Base-by-base conservation (phyloP, 2,797 vertebrate genomes). In the Lepilemur septentrionalis region DNA sequence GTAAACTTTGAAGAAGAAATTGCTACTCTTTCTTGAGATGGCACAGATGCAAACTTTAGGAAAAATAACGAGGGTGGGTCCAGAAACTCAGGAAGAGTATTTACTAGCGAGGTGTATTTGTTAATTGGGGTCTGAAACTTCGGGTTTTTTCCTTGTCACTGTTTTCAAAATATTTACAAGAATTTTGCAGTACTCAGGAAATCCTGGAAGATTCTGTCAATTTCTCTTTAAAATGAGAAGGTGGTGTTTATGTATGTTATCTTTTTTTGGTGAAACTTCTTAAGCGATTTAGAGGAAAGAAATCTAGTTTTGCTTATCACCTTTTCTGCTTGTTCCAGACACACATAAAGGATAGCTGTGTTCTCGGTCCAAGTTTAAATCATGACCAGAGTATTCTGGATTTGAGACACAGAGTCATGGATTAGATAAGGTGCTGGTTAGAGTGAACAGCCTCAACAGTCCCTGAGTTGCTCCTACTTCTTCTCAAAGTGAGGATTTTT, bases 181-280 rank as follows among this genome's bases (percentile, higher is more conserved):
- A 50, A 61, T 43, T 0, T 79, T 79, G 38, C 41, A 97, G 82
- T 95, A 91, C 89, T 97, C 96, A 59, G 78, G 70, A 89, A 78
- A 80, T 94, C 35, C 35, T 84, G 13, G 17, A 84, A 92, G 38
- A 89, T 75, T 81, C 41, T 76, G 25, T 78, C 25, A 82, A 17
- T 75, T 93, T 97, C 97, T 93, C 95, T 98, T 97, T 96, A 94
- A 97, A 95, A 96, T 94, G 94, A 0, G 0, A 94, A 97, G 97
- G 76, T 98, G 97, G 95, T 98, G 93, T 97, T 94, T 96, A 91
- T 98, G 48, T 97, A 97, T 96, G 79, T 97, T 97, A 70, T 75
- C 76, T 94, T 98, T 98, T 98, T 98, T 98, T 97, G 96, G 98
- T 98, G 97, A 98, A 98, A 96, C 32, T 38, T 95, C 32, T 43